Base-by-base conservation (phyloP, 2,797 vertebrate species). In the Acipenser oxyrinchus region DNA sequence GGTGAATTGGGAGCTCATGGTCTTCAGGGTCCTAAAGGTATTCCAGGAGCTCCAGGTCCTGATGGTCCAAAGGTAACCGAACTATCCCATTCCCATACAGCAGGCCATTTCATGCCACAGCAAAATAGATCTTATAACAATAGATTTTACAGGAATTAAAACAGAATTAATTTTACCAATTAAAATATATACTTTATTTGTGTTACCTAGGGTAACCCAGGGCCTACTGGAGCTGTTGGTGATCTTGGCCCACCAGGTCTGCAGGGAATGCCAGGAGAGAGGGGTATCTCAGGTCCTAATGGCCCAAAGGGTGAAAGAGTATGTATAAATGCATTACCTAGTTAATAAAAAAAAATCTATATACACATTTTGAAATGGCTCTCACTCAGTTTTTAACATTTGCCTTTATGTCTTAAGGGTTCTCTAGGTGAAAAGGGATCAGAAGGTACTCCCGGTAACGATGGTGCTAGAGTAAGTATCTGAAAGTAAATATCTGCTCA, bases 231-330 rank as follows among this genome's bases (percentile, higher is more conserved):
- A 57, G 87, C 86, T 0, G 73, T 92, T 50, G 97, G 97, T 74
- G 96, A 99, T 76, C 79, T 83, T 3, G 97, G 97, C 6, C 97
- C 97, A 7, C 97, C 95, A 0, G 97, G 97, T 80, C 94, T 99
- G 70, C 97, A 99, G 70, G 97, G 97, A 73, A 99, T 99, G 97
- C 96, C 97, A 10, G 97, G 97, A 82, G 97, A 99, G 81, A 92
- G 97, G 75, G 97, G 97, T 52, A 95, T 94, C 49, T 95, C 96
- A 72, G 97, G 97, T 6, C 90, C 94, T 7, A 79, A 94, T 59
- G 97, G 97, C 48, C 96, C 97, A 18, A 99, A 99, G 81, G 97
- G 97, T 10, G 96, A 99, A 10, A 90, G 95, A 78, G 96, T 99
- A 86, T 88, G 94, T 87, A 49, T n/a, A 15, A 7, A 66, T 23